phyloP scores from a whole-genome alignment of 64 coral and sea anemone genomes.

The Pocillopora verrucosa region DNA sequence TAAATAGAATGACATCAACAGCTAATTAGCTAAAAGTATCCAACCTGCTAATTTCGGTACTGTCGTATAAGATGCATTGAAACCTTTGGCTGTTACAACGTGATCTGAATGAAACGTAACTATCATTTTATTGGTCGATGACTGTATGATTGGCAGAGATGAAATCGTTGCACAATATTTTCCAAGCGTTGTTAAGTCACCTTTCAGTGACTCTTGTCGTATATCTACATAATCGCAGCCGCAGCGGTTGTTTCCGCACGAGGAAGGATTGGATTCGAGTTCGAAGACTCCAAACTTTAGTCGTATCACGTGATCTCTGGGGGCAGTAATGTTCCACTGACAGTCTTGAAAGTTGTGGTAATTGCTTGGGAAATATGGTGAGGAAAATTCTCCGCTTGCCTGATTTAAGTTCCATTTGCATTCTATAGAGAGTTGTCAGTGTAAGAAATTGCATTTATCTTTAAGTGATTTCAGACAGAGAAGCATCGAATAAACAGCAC shows the following conservation, averaged over 20 bases:
- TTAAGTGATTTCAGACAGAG: background rate
- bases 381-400: slow-evolving; percentile 20
- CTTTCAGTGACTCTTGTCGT: background rate
- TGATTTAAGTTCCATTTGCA: slow-evolving; percentile 19
- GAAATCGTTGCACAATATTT: slow-evolving; percentile 2
- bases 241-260: slow-evolving; percentile 2
- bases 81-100: slow-evolving; percentile 29
- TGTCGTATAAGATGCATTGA: slow-evolving; percentile 22
- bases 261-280: slow-evolving; percentile 41
- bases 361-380: slow-evolving; percentile 56
- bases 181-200: background rate
- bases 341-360: slow-evolving; percentile 48
- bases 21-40: background rate
- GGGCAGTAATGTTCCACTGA: slow-evolving; percentile 56
- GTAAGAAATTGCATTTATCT: background rate
- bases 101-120: slow-evolving; percentile 51
- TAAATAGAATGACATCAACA: background rate
- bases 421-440: background rate
- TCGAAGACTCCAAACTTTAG: slow-evolving; percentile 57
- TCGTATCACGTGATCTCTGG: slow-evolving; percentile 26
- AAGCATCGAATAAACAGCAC: too few species aligned
- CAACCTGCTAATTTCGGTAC: background rate
- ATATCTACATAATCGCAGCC: slow-evolving; percentile 39
- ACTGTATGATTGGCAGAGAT: background rate
- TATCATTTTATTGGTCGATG: slow-evolving; percentile 30